These are phyloP conservation scores for Maniola jurtina DNA, from an alignment of 1,140 invertebrate species.

Conservation along the genomic window DNA sequence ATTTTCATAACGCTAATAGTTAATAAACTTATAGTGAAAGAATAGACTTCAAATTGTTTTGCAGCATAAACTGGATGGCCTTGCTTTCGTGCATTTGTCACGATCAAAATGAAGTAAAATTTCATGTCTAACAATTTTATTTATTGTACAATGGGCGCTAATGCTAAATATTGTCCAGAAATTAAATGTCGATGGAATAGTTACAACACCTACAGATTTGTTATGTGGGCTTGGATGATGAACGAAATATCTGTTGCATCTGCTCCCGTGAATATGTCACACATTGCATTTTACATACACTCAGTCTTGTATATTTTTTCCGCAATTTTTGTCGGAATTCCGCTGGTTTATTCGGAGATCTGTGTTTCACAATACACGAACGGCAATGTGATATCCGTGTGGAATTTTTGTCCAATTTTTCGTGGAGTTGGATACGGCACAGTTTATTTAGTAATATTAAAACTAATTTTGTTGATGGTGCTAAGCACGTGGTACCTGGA, in stretches of 20 bases:
- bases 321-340: constrained; percentile 60
- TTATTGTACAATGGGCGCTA: constrained; percentile 18
- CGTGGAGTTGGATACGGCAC: constrained; percentile 53
- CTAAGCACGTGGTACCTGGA: constrained; percentile 64
- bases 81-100: neutral
- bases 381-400: constrained; percentile 50
- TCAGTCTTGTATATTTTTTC: constrained; percentile 40
- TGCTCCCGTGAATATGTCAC: constrained; percentile 50
- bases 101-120: too few species aligned
- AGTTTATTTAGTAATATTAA: constrained; percentile 50
- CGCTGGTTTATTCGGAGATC: constrained; percentile 68
- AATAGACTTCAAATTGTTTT: too few species aligned
- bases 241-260: constrained; percentile 56
- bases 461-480: constrained; percentile 51
- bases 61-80: neutral
- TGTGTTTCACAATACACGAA: constrained; percentile 68
- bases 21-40: too few species aligned
- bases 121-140: too few species aligned
- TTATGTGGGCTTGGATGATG: constrained; percentile 66
- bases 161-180: constrained; percentile 28
- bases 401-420: constrained; percentile 65
- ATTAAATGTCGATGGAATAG: constrained; percentile 46
- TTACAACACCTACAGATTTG: constrained; percentile 55
- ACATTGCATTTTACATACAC: constrained; percentile 55
- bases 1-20: too few species aligned